Evolutionary conservation across 2,797 vertebrate genomes (phyloP), one percentile per base, ranked within the genome.

Genomic region (Threskiornis aethiopicus): DNA sequence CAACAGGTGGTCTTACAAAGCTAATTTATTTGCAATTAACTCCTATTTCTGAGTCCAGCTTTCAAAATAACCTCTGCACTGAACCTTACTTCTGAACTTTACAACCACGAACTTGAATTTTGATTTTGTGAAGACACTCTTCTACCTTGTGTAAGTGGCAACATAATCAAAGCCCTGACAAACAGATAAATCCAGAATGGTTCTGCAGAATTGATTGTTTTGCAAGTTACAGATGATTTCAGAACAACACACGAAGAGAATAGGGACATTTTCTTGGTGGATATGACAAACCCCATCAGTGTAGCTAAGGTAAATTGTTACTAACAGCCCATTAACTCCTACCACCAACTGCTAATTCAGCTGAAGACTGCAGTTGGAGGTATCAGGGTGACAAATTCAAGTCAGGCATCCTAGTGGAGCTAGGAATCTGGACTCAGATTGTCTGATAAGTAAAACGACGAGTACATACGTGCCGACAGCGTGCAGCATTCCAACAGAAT

Each of bases 401-500:
- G 46, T 51, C 59, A 84, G 71, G 16, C 42, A 44, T 66, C 65
- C 72, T 81, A 75, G 61, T 72, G 47, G 65, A 81, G 46, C 44
- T 72, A 47, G 33, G 33, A 70, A 71, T 89, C 55, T 89, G 90
- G 54, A n/a, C 75, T 90, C 44, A 52, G 72, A 84, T n/a, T 3
- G 4, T 91, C 87, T 75, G 70, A 52, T 49, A 97, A 89, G 57
- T 62, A 86, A 86, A 95, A 72, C 0, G 6, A 52, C 1, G 3
- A 69, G 65, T 78, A 87, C 10, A 0, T 78, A 94, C 1, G 1
- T 81, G 89, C 85, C 0, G 1, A 83, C 28, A 91, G 69, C 0
- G 14, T 72, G 82, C 72, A 94, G 89, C 35, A 66, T 93, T 94
- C 92, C 89, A 90, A 89, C 11, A 87, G 78, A 89, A 93, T 64